phyloP scores from a whole-genome alignment of 1,140 invertebrate genomes.

The Drosophila nikananu region DNA sequence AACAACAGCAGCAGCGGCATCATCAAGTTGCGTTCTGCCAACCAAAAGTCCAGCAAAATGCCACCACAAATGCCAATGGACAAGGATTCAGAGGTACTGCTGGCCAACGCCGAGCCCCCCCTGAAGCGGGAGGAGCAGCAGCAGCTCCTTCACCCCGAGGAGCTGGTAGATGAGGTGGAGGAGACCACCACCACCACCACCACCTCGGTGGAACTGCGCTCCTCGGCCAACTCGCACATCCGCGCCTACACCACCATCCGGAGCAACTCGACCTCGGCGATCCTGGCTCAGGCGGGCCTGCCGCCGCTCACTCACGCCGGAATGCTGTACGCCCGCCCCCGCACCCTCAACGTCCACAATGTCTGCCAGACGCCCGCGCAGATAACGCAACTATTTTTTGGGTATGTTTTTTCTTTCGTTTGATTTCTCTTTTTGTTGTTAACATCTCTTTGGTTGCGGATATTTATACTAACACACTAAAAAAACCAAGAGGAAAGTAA shows the following conservation, averaged over 20 bases:
- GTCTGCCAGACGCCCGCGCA: slow-evolving; percentile 78
- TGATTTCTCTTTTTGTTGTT: slow-evolving; percentile 15
- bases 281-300: slow-evolving; percentile 56
- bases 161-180: slow-evolving; percentile 21
- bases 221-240: slow-evolving; percentile 37
- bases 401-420: slow-evolving; percentile 73
- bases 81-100: background rate
- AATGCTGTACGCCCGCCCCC: slow-evolving; percentile 70
- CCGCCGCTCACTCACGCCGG: slow-evolving; percentile 42
- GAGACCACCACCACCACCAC: slow-evolving; percentile 63
- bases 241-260: slow-evolving; percentile 65
- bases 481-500: background rate
- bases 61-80: slow-evolving; percentile 38
- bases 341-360: slow-evolving; percentile 81
- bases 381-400: slow-evolving; percentile 81
- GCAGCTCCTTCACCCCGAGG: background rate
- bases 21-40: slow-evolving; percentile 28
- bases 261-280: slow-evolving; percentile 79
- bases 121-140: background rate
- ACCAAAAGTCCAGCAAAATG: slow-evolving; percentile 25
- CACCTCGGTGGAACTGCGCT: slow-evolving; percentile 69
- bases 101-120: background rate
- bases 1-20: slow-evolving; percentile 54
- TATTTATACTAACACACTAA: slow-evolving; percentile 17
- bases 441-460: slow-evolving; percentile 18